A percentile compares a stretch with the other conserved stretches of the same genome.
These are phyloP conservation scores for Cylas formicarius DNA, from an alignment of 1,140 invertebrate genomes.

Conservation along the genomic window DNA sequence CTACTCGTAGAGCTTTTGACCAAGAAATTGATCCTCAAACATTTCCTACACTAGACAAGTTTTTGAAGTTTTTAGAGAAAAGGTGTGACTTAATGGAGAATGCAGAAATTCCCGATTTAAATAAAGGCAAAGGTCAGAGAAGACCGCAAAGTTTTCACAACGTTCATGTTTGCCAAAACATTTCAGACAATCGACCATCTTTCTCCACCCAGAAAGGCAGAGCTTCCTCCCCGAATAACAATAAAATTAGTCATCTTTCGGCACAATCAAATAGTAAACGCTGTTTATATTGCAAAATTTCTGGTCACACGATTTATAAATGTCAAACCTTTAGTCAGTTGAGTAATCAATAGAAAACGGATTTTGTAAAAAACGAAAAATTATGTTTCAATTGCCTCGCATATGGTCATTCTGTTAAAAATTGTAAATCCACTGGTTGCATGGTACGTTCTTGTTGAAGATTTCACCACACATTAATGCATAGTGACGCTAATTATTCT, in stretches of 20 bases:
- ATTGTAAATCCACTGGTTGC: constrained; percentile 8
- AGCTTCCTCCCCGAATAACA: no score
- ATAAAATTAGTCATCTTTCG: constrained; percentile 1
- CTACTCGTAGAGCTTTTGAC: no score
- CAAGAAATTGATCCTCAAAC: no score
- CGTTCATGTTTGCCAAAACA: background rate
- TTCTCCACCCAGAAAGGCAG: no score
- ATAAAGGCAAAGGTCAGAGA: no score
- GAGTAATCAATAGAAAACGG: background rate
- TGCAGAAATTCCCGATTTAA: no score
- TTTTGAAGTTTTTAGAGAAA: no score
- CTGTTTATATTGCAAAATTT: constrained; percentile 6
- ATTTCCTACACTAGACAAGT: no score
- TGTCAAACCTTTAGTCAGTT: constrained; percentile 1
- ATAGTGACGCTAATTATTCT: background rate
- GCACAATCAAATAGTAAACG: background rate
- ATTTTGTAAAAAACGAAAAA: constrained; percentile 5
- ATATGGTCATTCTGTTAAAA: constrained; percentile 1
- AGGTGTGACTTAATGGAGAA: no score
- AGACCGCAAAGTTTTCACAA: background rate
- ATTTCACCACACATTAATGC: constrained; percentile 12
- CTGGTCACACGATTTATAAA: constrained; percentile 9
- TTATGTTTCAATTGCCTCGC: constrained; percentile 17
- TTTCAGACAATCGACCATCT: background rate
- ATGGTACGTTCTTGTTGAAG: constrained; percentile 4